Percentiles rank a stretch among this genome's conserved stretches.
phyloP scores from a whole-genome alignment of 1,140 invertebrate genomes.

The Pemphigus obesinymphae region DNA sequence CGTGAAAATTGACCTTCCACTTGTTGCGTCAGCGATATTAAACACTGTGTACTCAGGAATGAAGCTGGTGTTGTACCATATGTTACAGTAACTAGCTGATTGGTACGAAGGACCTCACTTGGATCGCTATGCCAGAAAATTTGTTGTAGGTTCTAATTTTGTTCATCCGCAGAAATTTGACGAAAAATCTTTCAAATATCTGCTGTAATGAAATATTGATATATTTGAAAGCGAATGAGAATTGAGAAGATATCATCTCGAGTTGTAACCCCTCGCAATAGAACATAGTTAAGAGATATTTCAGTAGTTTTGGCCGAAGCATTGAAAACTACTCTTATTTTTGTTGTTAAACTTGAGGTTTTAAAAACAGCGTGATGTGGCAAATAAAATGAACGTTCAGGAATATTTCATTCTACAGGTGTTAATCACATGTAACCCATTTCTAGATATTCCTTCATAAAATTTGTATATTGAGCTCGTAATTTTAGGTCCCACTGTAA shows the following conservation, averaged over 20 bases:
- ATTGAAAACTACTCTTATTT: too few species aligned
- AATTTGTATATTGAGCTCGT: too few species aligned
- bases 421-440: too few species aligned
- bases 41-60: slow-evolving; percentile 48
- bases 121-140: background rate
- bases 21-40: slow-evolving; percentile 48
- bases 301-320: slow-evolving; percentile 45
- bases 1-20: slow-evolving; percentile 45
- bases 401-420: too few species aligned
- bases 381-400: background rate
- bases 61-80: slow-evolving; percentile 49
- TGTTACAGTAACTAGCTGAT: too few species aligned
- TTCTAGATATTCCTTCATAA: too few species aligned
- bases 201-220: slow-evolving; percentile 47
- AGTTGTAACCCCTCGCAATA: slow-evolving; percentile 44
- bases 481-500: too few species aligned
- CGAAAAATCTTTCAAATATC: slow-evolving; percentile 52
- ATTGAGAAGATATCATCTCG: slow-evolving; percentile 48
- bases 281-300: slow-evolving; percentile 49
- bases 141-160: background rate
- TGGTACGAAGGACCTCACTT: slow-evolving; percentile 45
- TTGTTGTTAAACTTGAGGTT: background rate
- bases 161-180: slow-evolving; percentile 46
- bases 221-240: slow-evolving; percentile 47
- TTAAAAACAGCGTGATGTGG: background rate